Evolutionary conservation across 2,888 invertebrate genomes (phyloP), one percentile per base, ranked within the genome.

Genomic region (Xanthorhoe spadicearia): DNA sequence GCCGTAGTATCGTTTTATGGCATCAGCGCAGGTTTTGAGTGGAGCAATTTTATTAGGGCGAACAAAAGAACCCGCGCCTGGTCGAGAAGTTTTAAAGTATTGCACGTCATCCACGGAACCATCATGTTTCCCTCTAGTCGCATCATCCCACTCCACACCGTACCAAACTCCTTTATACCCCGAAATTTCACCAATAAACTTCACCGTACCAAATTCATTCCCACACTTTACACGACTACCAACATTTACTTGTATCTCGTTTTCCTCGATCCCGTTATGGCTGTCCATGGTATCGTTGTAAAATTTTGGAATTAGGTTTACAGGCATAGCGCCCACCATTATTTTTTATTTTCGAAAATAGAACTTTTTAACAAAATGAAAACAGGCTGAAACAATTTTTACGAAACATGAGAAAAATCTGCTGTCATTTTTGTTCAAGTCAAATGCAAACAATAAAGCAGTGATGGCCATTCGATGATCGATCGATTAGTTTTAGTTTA

Each of bases 141-240:
- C 94, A 78, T 98, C 96, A 85, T 99, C 99, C 99, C 99, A 99
- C 84, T 99, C 99, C n/a, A 99, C 95, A 0, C 99, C 99, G 63
- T 98, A 93, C 99, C 99, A 99, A 35, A 92, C 83, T 51, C 97
- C 97, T 64, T 94, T 89, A 77, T 96, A 94, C 0, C 96, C 96
- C 68, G 95, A 94, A 60, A 95, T 94, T 83, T 95, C 94, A 55
- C 98, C 98, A 70, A 97, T 94, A 88, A 96, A 98, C 82, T 95
- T 95, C 28, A 98, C 95, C 7, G 92, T 92, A 71, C 86, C 93
- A 76, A 91, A 90, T 81, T 92, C 88, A 65, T 90, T 87, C 70
- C 82, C 86, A 73, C 87, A 86, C 80, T 89, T 91, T 55, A 93
- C 78, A 32, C 93, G 86, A 83, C 91, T 88, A 55, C 93, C 93